phyloP scores from a whole-genome alignment of 2,797 vertebrate genomes.

The Moxostoma hubbsi region DNA sequence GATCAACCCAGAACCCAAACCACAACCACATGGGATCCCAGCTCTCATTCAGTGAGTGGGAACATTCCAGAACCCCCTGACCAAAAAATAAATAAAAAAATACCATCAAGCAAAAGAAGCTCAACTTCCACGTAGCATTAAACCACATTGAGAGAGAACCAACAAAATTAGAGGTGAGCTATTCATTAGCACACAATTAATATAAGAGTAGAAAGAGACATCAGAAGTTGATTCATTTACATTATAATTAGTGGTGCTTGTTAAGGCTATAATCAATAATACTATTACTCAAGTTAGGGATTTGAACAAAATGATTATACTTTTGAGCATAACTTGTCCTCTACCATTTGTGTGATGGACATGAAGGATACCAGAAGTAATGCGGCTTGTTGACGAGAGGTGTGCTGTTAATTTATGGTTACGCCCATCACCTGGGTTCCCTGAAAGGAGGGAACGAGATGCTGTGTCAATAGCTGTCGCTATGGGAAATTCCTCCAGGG shows the following conservation, averaged over 20 bases:
- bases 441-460: no score
- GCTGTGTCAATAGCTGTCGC: no score
- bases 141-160: not conserved
- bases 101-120: slow-evolving; percentile 3
- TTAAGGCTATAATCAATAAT: no score
- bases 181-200: not conserved
- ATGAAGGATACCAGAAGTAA: no score
- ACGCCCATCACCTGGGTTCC: no score
- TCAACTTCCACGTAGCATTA: slow-evolving; percentile 11
- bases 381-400: no score
- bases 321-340: no score
- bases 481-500: no score
- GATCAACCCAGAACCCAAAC: slow-evolving; percentile 75
- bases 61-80: slow-evolving; percentile 46
- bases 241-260: not conserved
- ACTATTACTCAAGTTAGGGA: no score
- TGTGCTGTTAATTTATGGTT: no score
- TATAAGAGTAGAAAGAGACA: not conserved
- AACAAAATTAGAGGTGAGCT: not conserved
- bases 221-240: not conserved
- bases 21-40: slow-evolving; percentile 78
- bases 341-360: no score
- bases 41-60: slow-evolving; percentile 24
- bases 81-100: not conserved
- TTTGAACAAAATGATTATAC: no score